Evolutionary conservation across 2,113 vertebrate species (phyloP), one percentile per base, ranked within the genome.

Genomic region (Cyprinodon brontotheroides): DNA sequence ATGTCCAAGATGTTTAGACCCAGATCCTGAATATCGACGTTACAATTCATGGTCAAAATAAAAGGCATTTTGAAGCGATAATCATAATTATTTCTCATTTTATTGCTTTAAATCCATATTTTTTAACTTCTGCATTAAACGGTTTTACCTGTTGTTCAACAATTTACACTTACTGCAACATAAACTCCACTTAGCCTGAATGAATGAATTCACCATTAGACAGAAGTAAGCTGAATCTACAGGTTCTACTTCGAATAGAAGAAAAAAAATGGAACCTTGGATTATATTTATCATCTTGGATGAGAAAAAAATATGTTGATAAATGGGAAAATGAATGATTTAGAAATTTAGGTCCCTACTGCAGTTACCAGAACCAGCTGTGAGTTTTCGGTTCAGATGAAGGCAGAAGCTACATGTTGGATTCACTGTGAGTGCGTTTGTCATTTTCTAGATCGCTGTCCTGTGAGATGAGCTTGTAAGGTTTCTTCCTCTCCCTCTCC

Each of bases 401-500:
- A 29, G 29, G 29, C 29, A 29, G 29, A 29, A 29, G 60, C 92
- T 97, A 99, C 96, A 99, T 98, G 94, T 97, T 96, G 65, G 96
- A 98, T 93, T 99, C 98, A 9, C 94, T 96, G 77, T 98, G 96
- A 65, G 85, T 62, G 7, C 94, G 93, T 87, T 96, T 97, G 80
- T 97, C 96, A 0, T 95, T 95, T 79, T 98, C 97, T 7, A 93
- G 90, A 61, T 94, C 92, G 10, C 93, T 96, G 84, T 98, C 96
- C 92, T 98, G 96, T 0, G 96, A 94, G 79, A 99, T 96, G 83
- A 97, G 95, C 76, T 98, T 96, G 89, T 98, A 99, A 0, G 97
- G 96, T 82, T 98, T 99, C 95, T 97, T 98, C 94, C 96, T 95
- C 86, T 98, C 96, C 4, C 96, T 98, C 90, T 99, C 97, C 82